Evolutionary conservation across 2,113 vertebrate species (phyloP).

Genomic region (Scomber colias): DNA sequence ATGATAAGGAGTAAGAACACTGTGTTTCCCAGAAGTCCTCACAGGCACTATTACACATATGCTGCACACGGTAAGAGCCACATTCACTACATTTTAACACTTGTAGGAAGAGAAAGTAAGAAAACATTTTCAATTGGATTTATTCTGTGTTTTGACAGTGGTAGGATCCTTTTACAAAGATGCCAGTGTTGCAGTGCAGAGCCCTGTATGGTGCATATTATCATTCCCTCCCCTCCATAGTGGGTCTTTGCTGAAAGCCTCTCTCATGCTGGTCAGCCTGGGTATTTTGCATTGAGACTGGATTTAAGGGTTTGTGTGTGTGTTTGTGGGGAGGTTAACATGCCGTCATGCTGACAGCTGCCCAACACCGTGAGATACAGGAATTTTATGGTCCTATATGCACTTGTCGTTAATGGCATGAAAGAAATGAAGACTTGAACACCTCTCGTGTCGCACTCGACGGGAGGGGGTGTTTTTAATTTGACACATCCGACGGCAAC

Average conservation of each 20-base stretch:
- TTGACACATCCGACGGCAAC: slow-evolving; percentile 59
- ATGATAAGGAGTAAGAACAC: slow-evolving; percentile 1
- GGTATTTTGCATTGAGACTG: slow-evolving; percentile 71
- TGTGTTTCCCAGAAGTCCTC: slow-evolving; percentile 18
- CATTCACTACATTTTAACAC: not conserved
- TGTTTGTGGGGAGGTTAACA: slow-evolving; percentile 51
- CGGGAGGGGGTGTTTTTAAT: slow-evolving; percentile 72
- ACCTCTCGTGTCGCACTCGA: slow-evolving; percentile 57
- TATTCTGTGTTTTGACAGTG: slow-evolving; percentile 39
- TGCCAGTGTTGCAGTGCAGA: slow-evolving; percentile 18
- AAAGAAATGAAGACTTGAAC: slow-evolving; percentile 50
- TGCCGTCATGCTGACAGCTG: slow-evolving; percentile 60
- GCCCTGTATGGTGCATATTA: slow-evolving; percentile 57
- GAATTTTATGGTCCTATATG: slow-evolving; percentile 34
- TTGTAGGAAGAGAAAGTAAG: not conserved
- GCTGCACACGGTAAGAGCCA: not conserved
- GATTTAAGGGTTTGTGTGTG: slow-evolving; percentile 63
- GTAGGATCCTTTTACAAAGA: slow-evolving; percentile 38
- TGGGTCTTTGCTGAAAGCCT: slow-evolving; percentile 65
- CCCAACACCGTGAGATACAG: slow-evolving; percentile 21
- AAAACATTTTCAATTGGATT: slow-evolving; percentile 27
- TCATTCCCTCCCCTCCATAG: slow-evolving; percentile 51
- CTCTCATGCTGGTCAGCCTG: slow-evolving; percentile 64
- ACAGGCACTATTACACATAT: slow-evolving; percentile 13
- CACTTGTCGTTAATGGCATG: slow-evolving; percentile 32